Evolutionary conservation across 2,888 invertebrate species (phyloP).

Genomic region (Epinotia ramella): DNA sequence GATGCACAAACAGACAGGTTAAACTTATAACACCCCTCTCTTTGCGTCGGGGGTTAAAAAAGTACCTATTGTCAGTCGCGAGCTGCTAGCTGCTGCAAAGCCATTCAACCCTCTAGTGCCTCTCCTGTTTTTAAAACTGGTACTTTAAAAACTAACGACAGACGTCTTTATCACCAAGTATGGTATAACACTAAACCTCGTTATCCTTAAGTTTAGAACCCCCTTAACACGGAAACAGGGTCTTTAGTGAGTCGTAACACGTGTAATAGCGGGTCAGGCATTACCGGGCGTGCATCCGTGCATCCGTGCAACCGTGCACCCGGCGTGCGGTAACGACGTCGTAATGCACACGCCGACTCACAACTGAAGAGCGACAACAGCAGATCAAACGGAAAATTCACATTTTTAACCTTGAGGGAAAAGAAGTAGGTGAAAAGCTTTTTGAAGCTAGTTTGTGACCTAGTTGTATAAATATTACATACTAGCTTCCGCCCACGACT

Average conservation of each 20-base stretch:
- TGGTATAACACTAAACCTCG: neutral
- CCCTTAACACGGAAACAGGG: neutral
- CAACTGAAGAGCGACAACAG: neutral
- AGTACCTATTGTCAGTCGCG: too few species aligned
- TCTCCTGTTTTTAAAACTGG: too few species aligned
- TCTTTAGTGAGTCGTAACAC: constrained; percentile 1
- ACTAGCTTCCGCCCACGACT: too few species aligned
- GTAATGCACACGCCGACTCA: constrained; percentile 25
- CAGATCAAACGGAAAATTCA: neutral
- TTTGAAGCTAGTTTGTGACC: too few species aligned
- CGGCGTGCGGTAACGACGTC: constrained; percentile 30
- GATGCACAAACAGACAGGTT: too few species aligned
- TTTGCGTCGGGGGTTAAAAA: too few species aligned
- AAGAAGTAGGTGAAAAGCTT: too few species aligned
- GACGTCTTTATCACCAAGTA: neutral
- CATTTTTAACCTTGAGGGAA: neutral
- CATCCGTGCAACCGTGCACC: constrained; percentile 16
- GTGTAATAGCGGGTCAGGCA: constrained; percentile 13
- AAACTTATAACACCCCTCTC: too few species aligned
- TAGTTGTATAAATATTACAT: too few species aligned
- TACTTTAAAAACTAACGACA: neutral
- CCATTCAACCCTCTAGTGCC: too few species aligned
- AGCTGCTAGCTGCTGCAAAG: too few species aligned
- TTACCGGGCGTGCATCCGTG: constrained; percentile 17
- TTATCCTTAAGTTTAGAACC: neutral